A percentile compares a stretch with the other conserved stretches of the same genome.
Evolutionary conservation across 2,888 invertebrate species (phyloP).

Genomic region (Nemotelus pantherinus): DNA sequence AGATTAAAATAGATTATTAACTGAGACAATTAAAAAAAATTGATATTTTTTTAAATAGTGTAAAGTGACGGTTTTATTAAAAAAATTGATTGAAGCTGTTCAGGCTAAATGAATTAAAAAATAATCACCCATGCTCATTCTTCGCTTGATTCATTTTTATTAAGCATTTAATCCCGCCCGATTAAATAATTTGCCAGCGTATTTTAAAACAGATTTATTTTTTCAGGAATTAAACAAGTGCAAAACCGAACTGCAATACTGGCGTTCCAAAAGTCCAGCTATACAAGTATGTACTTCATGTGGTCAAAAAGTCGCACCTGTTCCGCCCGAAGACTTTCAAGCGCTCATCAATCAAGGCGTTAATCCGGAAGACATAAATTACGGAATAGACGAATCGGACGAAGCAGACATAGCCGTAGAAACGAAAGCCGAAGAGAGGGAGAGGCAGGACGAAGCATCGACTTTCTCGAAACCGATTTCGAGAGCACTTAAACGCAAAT

Average conservation of each 20-base stretch:
- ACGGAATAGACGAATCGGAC: conserved; percentile 59
- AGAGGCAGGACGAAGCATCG: neutral
- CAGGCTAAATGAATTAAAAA: too few species aligned
- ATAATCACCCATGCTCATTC: too few species aligned
- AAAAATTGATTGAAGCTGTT: too few species aligned
- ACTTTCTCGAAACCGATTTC: conserved; percentile 16
- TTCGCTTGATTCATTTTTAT: too few species aligned
- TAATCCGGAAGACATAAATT: conserved; percentile 67
- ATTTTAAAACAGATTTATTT: too few species aligned
- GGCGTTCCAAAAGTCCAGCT: conserved; percentile 88
- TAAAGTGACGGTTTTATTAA: too few species aligned
- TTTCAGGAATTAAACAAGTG: conserved; percentile 87
- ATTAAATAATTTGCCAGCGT: too few species aligned
- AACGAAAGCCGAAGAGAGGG: neutral
- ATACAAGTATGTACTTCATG: conserved; percentile 79
- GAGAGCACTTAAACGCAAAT: conserved; percentile 25
- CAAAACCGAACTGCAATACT: conserved; percentile 90
- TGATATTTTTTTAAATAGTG: too few species aligned
- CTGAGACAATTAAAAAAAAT: too few species aligned
- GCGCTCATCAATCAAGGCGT: conserved; percentile 71
- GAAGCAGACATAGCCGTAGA: conserved; percentile 54
- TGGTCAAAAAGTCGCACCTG: conserved; percentile 69
- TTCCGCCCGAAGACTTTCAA: conserved; percentile 71
- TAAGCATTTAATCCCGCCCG: too few species aligned
- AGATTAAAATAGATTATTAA: too few species aligned